Conservation (phyloP, 92 coral and sea anemone species). For the Paramuricea clavata region DNA sequence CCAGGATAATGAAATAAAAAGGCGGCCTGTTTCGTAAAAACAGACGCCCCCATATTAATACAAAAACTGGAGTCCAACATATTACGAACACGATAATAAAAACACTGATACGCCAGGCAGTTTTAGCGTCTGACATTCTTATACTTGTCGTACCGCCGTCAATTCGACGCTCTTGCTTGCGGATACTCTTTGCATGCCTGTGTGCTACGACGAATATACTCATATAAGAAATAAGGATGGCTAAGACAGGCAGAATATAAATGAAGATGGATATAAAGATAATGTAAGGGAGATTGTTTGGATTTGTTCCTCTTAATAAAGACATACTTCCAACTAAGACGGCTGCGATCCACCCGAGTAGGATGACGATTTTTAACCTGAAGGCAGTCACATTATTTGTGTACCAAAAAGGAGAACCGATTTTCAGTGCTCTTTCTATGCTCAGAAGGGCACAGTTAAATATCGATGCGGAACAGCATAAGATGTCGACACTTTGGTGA, state of each 20-base stretch:
- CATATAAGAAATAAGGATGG: neutral
- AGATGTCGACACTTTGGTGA: neutral
- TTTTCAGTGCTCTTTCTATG: constrained; percentile 35
- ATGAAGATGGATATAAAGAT: too few species aligned
- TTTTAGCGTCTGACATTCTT: constrained; percentile 7
- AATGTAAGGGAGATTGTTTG: too few species aligned
- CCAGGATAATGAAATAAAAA: neutral
- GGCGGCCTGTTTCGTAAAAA: neutral
- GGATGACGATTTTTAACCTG: too few species aligned
- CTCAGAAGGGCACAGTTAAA: constrained; percentile 42
- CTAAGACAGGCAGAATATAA: too few species aligned
- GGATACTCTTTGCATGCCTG: too few species aligned
- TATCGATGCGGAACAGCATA: constrained; percentile 40
- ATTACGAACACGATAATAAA: too few species aligned
- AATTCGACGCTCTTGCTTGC: too few species aligned
- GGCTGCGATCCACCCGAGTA: too few species aligned
- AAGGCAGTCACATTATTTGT: neutral
- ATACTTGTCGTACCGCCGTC: neutral
- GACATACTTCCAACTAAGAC: too few species aligned
- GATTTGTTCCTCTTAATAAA: too few species aligned
- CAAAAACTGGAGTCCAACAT: constrained; percentile 38
- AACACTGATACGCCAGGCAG: constrained; percentile 38
- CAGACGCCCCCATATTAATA: neutral
- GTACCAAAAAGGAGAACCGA: constrained; percentile 29
- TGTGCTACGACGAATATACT: constrained; percentile 34